Percentiles rank a stretch among this genome's conserved stretches.
Evolutionary conservation across 2,797 vertebrate species (phyloP).

Genomic region (Acrocephalus scirpaceus): DNA sequence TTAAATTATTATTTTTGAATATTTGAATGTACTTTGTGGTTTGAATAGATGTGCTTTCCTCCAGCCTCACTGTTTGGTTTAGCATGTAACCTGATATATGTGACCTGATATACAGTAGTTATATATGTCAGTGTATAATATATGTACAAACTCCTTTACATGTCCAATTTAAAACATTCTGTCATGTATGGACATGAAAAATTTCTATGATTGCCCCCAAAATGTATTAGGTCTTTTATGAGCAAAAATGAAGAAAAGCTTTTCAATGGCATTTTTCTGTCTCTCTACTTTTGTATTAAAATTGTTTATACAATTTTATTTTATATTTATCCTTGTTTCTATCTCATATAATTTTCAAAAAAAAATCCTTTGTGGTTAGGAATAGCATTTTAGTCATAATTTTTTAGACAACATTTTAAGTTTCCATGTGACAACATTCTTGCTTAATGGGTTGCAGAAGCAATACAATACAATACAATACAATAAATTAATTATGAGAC

Average conservation of each 20-base stretch:
- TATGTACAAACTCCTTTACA: background rate
- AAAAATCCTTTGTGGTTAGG: background rate
- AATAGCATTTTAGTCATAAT: background rate
- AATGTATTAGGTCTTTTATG: background rate
- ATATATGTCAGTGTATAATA: background rate
- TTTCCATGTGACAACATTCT: background rate
- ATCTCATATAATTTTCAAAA: background rate
- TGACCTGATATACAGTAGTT: background rate
- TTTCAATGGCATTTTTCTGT: background rate
- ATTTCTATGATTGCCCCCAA: background rate
- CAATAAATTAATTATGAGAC: conserved; percentile 67
- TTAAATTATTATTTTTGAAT: background rate
- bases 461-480: background rate
- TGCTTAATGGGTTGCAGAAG: conserved; percentile 49
- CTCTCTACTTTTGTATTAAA: background rate
- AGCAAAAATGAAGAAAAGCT: background rate
- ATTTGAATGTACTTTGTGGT: background rate
- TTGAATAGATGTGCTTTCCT: background rate
- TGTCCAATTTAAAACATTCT: background rate
- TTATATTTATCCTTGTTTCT: background rate
- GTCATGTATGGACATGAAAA: background rate
- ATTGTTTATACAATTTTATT: background rate
- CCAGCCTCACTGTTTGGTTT: background rate
- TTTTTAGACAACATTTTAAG: background rate
- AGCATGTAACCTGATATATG: no score